A percentile compares a stretch with the other conserved stretches of the same genome.
phyloP scores from a whole-genome alignment of 2,797 vertebrate genomes.

The Scarus forsteni region DNA sequence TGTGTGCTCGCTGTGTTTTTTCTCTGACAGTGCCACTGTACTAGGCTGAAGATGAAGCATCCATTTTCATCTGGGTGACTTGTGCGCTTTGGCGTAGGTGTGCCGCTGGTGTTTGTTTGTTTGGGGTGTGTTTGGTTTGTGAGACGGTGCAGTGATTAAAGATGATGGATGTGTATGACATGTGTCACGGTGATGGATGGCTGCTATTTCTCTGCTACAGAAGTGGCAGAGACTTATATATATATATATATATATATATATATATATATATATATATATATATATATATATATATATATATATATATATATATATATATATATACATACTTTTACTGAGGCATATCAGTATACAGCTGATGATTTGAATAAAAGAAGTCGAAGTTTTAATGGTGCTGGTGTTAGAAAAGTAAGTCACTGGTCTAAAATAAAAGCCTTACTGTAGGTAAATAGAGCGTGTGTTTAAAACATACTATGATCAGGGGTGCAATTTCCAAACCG shows the following conservation, averaged over 20 bases:
- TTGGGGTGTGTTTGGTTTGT: slow-evolving; percentile 14
- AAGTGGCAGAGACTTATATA: slow-evolving; percentile 29
- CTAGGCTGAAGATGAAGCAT: slow-evolving; percentile 44
- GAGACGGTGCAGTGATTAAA: slow-evolving; percentile 32
- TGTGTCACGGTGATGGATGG: slow-evolving; percentile 70
- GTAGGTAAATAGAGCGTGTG: not conserved
- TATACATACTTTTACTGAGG: slow-evolving; percentile 1
- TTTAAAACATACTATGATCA: not conserved
- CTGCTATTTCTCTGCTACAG: slow-evolving; percentile 33
- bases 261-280: slow-evolving; percentile 29
- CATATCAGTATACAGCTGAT: slow-evolving; percentile 28
- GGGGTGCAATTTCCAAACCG: not conserved
- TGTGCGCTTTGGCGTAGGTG: slow-evolving; percentile 20
- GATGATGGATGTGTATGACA: slow-evolving; percentile 66
- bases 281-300: slow-evolving; percentile 30
- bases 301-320: slow-evolving; percentile 29
- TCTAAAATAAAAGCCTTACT: slow-evolving; percentile 23
- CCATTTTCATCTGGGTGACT: slow-evolving; percentile 38
- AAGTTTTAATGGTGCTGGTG: slow-evolving; percentile 56
- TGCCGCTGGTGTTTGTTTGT: slow-evolving; percentile 14
- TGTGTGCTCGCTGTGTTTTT: slow-evolving; percentile 39
- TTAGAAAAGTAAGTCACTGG: slow-evolving; percentile 54
- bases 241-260: slow-evolving; percentile 28
- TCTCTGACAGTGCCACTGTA: slow-evolving; percentile 12
- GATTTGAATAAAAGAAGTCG: slow-evolving; percentile 43